phyloP scores from a whole-genome alignment of 23 tunicate genomes.

The Halocynthia roretzi region DNA sequence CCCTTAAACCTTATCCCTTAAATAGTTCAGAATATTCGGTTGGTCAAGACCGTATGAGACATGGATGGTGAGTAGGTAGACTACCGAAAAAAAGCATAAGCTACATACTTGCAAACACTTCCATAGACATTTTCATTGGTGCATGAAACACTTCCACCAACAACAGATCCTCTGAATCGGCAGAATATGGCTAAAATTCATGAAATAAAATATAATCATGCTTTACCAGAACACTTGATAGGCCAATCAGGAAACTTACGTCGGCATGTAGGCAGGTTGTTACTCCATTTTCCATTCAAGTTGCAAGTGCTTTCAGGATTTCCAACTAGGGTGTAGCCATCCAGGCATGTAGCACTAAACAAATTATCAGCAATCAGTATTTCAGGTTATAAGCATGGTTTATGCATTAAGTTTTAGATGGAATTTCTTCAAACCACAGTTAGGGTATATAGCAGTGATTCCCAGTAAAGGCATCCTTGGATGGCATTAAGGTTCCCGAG shows the following conservation, averaged over 20 bases:
- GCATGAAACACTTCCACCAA: conserved; percentile 42
- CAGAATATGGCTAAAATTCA: background rate
- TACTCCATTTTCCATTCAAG: conserved; percentile 40
- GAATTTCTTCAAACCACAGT: too few species aligned
- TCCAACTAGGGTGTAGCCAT: conserved; percentile 29
- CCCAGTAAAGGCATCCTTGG: too few species aligned
- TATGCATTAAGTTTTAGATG: too few species aligned
- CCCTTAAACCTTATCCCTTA: too few species aligned
- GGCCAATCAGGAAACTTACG: conserved; percentile 1
- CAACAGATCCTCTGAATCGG: conserved; percentile 1
- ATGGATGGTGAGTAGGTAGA: too few species aligned
- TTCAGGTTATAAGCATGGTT: too few species aligned
- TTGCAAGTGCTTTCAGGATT: conserved; percentile 31
- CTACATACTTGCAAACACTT: conserved; percentile 47
- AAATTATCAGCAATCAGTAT: background rate
- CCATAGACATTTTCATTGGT: conserved; percentile 24
- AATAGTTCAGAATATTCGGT: too few species aligned
- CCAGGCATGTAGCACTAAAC: conserved; percentile 28
- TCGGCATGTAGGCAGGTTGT: conserved; percentile 37
- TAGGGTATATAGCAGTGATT: too few species aligned
- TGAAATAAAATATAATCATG: background rate
- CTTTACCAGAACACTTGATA: background rate
- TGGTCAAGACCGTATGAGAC: too few species aligned
- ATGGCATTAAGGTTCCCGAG: too few species aligned
- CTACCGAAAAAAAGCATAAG: too few species aligned